Percentiles rank a stretch among this genome's conserved stretches.
These are phyloP conservation scores for Orthonyx spaldingii DNA, from an alignment of 2,113 vertebrate species.

Conservation along the genomic window DNA sequence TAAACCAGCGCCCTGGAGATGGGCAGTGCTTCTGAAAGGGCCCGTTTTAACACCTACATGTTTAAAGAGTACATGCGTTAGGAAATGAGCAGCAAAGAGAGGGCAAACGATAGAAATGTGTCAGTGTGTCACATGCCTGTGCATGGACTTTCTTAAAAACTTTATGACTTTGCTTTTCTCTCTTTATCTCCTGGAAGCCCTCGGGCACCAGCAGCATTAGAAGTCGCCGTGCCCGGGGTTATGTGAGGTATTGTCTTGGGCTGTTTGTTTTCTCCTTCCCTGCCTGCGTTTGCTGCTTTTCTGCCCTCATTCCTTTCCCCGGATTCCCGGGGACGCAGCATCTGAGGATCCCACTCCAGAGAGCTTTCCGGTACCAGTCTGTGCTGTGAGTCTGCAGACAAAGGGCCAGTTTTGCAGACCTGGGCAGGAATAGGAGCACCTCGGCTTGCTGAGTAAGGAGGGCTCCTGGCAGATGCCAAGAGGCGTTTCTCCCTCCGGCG, in stretches of 20 bases:
- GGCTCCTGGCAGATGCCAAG: background rate
- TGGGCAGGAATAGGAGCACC: background rate
- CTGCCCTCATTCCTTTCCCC: background rate
- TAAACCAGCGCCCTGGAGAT: background rate
- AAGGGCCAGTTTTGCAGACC: background rate
- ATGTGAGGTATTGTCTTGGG: background rate
- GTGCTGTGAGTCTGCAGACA: background rate
- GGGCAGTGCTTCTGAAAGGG: background rate
- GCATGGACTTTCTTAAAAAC: background rate
- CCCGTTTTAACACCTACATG: background rate
- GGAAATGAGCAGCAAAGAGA: background rate
- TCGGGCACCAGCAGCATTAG: background rate
- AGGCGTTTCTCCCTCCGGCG: background rate
- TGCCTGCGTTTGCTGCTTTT: background rate
- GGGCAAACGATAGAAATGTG: background rate
- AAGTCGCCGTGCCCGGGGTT: background rate
- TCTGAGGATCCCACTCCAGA: background rate
- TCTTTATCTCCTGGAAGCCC: background rate
- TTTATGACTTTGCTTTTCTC: background rate
- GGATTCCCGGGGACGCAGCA: background rate
- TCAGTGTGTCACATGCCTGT: background rate
- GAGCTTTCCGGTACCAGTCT: background rate
- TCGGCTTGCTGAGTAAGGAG: background rate
- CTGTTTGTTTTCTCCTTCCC: background rate
- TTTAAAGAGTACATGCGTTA: background rate